phyloP scores from a whole-genome alignment of 2,797 vertebrate genomes.

The Sitta carolinensis region DNA sequence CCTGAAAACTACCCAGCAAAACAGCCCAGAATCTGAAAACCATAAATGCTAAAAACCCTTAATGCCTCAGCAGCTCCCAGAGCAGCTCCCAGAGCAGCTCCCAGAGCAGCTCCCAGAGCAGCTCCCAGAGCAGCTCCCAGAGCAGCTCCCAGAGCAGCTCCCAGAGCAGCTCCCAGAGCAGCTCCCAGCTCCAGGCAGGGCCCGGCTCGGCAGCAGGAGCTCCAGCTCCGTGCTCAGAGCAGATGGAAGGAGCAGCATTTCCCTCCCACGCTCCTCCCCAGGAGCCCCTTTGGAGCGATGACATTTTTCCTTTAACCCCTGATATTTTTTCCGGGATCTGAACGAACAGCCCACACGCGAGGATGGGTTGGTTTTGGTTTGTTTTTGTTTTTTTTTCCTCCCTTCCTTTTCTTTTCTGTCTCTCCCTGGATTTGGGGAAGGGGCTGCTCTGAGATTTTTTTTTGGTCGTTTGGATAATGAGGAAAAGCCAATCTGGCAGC shows the following conservation, averaged over 20 bases:
- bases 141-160: background rate
- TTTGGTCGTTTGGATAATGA: background rate
- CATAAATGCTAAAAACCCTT: too few relatives aligned
- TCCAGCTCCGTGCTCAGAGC: background rate
- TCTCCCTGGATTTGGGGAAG: background rate
- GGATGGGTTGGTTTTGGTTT: background rate
- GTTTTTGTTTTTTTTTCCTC: background rate
- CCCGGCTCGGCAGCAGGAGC: background rate
- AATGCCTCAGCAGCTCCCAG: too few relatives aligned
- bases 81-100: too few relatives aligned
- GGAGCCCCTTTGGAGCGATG: background rate
- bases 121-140: too few relatives aligned
- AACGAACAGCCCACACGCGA: background rate
- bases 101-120: too few relatives aligned
- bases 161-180: too few relatives aligned
- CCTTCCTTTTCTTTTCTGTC: background rate
- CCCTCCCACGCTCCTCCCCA: constrained; percentile 31
- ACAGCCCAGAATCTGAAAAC: too few relatives aligned
- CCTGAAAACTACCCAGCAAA: too few relatives aligned
- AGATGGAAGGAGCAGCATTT: background rate
- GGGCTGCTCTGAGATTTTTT: background rate
- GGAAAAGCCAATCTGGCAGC: background rate
- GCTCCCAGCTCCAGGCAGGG: background rate
- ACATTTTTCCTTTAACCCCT: constrained; percentile 1
- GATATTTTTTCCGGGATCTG: background rate